Evolutionary conservation across 2,113 vertebrate genomes (phyloP).

Genomic region (Xyrauchen texanus): DNA sequence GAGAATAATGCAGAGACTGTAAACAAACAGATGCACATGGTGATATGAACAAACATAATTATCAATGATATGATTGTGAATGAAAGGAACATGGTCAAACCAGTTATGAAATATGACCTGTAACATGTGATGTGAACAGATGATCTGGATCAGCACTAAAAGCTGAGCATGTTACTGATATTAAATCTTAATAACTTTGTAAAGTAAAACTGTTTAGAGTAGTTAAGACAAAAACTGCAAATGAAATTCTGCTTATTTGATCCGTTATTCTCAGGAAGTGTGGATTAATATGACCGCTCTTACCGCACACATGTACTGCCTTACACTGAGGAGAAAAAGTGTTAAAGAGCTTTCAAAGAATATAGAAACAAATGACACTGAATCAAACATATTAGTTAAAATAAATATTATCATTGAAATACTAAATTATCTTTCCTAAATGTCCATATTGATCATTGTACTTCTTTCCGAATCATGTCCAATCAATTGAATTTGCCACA

Average conservation of each 20-base stretch:
- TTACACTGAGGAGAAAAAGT: slow-evolving; percentile 57
- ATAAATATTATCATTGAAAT: too few species aligned
- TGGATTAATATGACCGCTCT: slow-evolving; percentile 49
- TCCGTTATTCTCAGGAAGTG: slow-evolving; percentile 47
- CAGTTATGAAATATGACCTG: neutral
- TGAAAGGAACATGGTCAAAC: too few species aligned
- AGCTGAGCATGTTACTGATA: neutral
- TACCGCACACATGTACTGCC: slow-evolving; percentile 50
- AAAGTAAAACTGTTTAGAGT: neutral
- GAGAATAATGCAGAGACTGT: neutral
- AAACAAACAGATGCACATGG: neutral
- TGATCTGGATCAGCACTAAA: slow-evolving; percentile 14
- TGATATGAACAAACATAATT: neutral
- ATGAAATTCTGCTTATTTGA: slow-evolving; percentile 8
- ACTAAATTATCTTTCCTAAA: too few species aligned
- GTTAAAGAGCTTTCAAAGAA: slow-evolving; percentile 41
- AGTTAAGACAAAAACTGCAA: neutral
- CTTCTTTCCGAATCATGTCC: too few species aligned
- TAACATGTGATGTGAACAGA: neutral
- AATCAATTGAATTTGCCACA: too few species aligned
- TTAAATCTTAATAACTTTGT: neutral
- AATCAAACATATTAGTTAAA: too few species aligned
- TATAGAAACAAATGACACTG: too few species aligned
- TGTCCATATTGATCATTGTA: too few species aligned
- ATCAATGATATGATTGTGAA: slow-evolving; percentile 21